Conservation (phyloP, 2,888 invertebrate genomes). For the Peribatodes rhomboidaria region DNA sequence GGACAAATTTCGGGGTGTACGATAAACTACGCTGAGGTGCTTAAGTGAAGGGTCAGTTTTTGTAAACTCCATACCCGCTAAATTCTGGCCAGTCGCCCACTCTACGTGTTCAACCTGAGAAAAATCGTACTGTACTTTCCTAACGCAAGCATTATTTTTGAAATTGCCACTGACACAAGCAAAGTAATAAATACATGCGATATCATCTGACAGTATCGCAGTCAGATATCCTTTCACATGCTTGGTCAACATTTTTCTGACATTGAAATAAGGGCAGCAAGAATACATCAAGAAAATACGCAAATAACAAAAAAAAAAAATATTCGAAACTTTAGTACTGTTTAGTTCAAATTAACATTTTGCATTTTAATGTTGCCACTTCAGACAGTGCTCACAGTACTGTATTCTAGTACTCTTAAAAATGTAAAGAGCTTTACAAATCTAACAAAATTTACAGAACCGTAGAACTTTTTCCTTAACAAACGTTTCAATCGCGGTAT, state of each 20-base stretch:
- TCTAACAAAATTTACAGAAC: no score
- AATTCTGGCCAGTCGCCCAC: no score
- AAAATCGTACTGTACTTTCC: not conserved
- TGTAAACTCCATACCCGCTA: no score
- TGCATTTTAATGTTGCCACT: constrained; percentile 15
- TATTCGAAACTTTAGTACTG: not conserved
- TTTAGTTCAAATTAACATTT: no score
- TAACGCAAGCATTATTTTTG: not conserved
- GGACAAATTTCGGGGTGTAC: no score
- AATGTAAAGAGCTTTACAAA: no score
- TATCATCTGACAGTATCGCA: constrained; percentile 30
- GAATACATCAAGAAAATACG: not conserved
- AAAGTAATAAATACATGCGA: constrained; percentile 32
- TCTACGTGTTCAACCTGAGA: no score
- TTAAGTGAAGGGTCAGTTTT: no score
- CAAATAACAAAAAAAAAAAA: not conserved
- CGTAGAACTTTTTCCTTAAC: no score
- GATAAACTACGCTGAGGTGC: no score
- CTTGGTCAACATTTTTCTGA: constrained; percentile 13
- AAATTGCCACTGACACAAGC: constrained; percentile 14
- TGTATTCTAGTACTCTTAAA: no score
- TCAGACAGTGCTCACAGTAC: constrained; percentile 22
- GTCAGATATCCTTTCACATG: constrained; percentile 23
- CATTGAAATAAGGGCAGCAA: constrained; percentile 13
- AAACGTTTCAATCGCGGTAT: no score